Evolutionary conservation across 2,888 invertebrate species (phyloP).

Genomic region (Lymantria dispar): DNA sequence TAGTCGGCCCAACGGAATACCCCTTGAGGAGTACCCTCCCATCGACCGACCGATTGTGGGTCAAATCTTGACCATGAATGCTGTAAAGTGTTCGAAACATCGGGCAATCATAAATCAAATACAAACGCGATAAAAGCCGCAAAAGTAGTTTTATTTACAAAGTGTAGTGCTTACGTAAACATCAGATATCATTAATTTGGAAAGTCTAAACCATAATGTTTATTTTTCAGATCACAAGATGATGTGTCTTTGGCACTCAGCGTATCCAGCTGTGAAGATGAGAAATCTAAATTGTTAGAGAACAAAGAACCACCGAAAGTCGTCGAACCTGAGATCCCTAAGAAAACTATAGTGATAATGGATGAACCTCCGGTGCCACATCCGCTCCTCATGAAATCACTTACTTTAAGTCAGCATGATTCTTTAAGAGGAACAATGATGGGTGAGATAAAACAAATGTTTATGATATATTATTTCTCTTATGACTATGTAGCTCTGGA

Average conservation of each 20-base stretch:
- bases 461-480: not conserved
- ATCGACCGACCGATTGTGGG: too few relatives aligned
- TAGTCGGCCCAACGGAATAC: too few relatives aligned
- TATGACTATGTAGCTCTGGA: too few relatives aligned
- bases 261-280: slow-evolving; percentile 78
- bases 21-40: too few relatives aligned
- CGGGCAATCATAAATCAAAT: too few relatives aligned
- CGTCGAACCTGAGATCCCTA: slow-evolving; percentile 53
- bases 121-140: too few relatives aligned
- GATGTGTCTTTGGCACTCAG: slow-evolving; percentile 76
- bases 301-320: slow-evolving; percentile 44
- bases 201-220: not conserved
- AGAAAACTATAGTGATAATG: slow-evolving; percentile 66
- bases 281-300: slow-evolving; percentile 69
- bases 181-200: not conserved
- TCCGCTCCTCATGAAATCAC: slow-evolving; percentile 74
- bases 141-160: too few relatives aligned
- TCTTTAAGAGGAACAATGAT: slow-evolving; percentile 71
- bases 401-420: slow-evolving; percentile 72
- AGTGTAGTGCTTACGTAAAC: too few relatives aligned
- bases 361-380: slow-evolving; percentile 73
- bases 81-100: too few relatives aligned
- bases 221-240: slow-evolving; percentile 66
- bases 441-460: slow-evolving; percentile 45
- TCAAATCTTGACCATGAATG: too few relatives aligned